phyloP scores from a whole-genome alignment of 2,797 vertebrate species.

The Microctenopoma stevenorrisi region DNA sequence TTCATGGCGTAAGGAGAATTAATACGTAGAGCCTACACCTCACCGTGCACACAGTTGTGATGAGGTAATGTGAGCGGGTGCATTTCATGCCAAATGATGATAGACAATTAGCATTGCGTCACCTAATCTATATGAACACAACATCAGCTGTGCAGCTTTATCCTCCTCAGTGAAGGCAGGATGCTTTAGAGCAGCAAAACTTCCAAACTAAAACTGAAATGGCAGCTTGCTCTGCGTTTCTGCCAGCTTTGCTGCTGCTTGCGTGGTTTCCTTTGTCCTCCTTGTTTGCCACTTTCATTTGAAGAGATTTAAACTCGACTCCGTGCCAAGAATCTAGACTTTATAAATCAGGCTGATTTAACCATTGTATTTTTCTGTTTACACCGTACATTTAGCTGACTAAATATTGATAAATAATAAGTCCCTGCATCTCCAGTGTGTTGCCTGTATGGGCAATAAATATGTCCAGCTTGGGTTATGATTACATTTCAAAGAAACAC shows the following conservation, averaged over 20 bases:
- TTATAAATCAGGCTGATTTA: conserved; percentile 55
- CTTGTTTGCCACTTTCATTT: conserved; percentile 58
- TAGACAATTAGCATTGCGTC: conserved; percentile 1
- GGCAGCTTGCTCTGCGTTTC: conserved; percentile 19
- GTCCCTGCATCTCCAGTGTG: conserved; percentile 35
- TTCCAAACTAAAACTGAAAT: conserved; percentile 34
- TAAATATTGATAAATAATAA: conserved; percentile 70
- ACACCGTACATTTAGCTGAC: conserved; percentile 38
- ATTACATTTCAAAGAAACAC: conserved; percentile 75
- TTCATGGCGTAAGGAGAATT: too few relatives aligned
- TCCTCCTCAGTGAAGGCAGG: conserved; percentile 6
- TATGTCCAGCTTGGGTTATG: conserved; percentile 65
- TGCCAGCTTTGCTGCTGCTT: conserved; percentile 28
- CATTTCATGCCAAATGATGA: conserved; percentile 6
- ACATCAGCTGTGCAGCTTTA: conserved; percentile 32
- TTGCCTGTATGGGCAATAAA: conserved; percentile 72
- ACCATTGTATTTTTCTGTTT: conserved; percentile 56
- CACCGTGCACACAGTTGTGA: not conserved
- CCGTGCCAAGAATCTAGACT: conserved; percentile 30
- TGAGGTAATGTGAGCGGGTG: not conserved
- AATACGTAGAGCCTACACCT: too few relatives aligned
- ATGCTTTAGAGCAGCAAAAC: conserved; percentile 42
- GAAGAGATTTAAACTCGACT: conserved; percentile 45
- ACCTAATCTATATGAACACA: conserved; percentile 32
- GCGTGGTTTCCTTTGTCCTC: conserved; percentile 24